Conservation (phyloP, 2,797 vertebrate species). For the Austrolebias charrua region DNA sequence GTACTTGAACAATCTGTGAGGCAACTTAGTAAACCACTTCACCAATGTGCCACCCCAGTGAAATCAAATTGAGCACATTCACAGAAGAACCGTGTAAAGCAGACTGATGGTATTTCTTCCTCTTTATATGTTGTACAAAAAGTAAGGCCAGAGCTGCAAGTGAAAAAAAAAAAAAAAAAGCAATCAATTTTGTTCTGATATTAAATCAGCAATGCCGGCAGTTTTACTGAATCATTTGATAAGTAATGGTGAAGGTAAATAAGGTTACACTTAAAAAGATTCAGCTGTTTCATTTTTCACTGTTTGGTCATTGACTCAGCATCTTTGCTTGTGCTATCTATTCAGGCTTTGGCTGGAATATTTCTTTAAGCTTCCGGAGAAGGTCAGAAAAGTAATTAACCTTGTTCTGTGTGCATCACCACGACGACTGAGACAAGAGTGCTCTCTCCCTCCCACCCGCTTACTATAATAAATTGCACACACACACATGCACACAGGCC, state of each 20-base stretch:
- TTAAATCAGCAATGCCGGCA: slow-evolving; percentile 54
- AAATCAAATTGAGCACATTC: slow-evolving; percentile 36
- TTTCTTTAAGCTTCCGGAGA: slow-evolving; percentile 75
- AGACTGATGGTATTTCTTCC: slow-evolving; percentile 26
- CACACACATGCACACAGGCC: slow-evolving; percentile 14
- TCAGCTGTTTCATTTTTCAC: slow-evolving; percentile 60
- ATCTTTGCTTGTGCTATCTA: slow-evolving; percentile 65
- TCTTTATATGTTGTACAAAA: slow-evolving; percentile 53
- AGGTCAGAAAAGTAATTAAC: slow-evolving; percentile 84
- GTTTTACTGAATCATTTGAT: slow-evolving; percentile 71
- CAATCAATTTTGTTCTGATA: slow-evolving; percentile 39
- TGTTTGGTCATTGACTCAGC: slow-evolving; percentile 73
- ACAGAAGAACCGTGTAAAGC: slow-evolving; percentile 22
- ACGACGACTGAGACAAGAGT: slow-evolving; percentile 59
- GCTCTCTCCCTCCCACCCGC: slow-evolving; percentile 22
- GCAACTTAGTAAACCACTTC: background rate
- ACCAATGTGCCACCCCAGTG: background rate
- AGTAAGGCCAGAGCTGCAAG: slow-evolving; percentile 20
- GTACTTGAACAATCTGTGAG: background rate
- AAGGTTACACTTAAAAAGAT: slow-evolving; percentile 68
- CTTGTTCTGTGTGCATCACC: slow-evolving; percentile 76
- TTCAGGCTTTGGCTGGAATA: slow-evolving; percentile 67
- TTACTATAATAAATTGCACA: slow-evolving; percentile 20
- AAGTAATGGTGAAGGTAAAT: slow-evolving; percentile 69
- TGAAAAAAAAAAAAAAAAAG: slow-evolving; percentile 8